Base-by-base conservation (phyloP, 2,113 vertebrate genomes). In the Dromiciops gliroides region DNA sequence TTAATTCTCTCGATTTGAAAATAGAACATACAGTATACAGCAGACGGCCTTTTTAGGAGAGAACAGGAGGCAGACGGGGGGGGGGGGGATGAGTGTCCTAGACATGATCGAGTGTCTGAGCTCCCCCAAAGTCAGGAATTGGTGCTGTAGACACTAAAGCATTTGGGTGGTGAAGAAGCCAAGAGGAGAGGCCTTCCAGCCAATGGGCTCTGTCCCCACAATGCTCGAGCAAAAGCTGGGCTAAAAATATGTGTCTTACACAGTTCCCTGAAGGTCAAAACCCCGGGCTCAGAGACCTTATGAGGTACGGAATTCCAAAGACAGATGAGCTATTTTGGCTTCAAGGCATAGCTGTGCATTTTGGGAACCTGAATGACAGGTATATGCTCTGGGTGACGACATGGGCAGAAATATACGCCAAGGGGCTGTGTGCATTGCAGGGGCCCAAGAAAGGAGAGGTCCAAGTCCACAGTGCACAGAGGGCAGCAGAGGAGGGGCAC, bases 1-100 rank as follows among this genome's bases (percentile, higher is more conserved):
- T 93, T 95, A 96, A 94, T 94, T 94, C 50, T 96, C 90, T 44
- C n/a, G 19, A 96, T 89, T 31, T 92, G 51, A 94, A 94, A 83
- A 83, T 83, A 83, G 48, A 26, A 95, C 96, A 95, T 92, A 94
- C 67, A 93, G 94, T 92, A 89, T 95, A 96, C 91, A 31, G 37
- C 93, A 95, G 67, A 75, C n/a, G 75, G 37, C 47, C 93, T 91
- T 95, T 96, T 97, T 90, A 94, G 89, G 67, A 83, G 67, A 44
- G 67, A 44, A n/a, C 67, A 83, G 67, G 51, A 96, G 95, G 89
- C 89, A 97, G 53, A 14, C 90, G 4, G 88, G 50, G 22, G 92
- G 67, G 91, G 51, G 88, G 50, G 16, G 92, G 50, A 93, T 93
- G 48, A 67, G 26, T 92, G 2, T 89, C 94, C 60, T 95, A 95